These are phyloP conservation scores for Coluber constrictor DNA, from an alignment of 2,797 vertebrate genomes.

Conservation along the genomic window DNA sequence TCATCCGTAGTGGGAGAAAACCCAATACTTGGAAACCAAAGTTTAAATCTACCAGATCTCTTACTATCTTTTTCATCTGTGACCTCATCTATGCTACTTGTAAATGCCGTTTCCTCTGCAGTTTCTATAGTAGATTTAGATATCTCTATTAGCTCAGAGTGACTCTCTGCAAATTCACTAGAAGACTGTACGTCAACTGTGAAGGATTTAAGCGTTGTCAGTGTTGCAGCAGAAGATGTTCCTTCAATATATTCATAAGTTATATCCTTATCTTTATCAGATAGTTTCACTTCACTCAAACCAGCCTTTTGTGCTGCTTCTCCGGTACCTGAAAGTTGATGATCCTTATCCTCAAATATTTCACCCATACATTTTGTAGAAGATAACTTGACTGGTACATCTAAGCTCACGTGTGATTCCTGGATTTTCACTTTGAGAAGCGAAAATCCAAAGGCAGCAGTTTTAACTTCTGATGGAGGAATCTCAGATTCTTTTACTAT, in stretches of 20 bases:
- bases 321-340: background rate
- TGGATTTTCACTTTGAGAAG: slow-evolving; percentile 64
- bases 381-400: slow-evolving; percentile 11
- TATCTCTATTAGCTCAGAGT: slow-evolving; percentile 24
- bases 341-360: background rate
- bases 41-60: slow-evolving; percentile 69
- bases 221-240: background rate
- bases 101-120: background rate
- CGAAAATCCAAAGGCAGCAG: slow-evolving; percentile 69
- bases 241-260: slow-evolving; percentile 41
- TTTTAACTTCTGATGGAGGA: slow-evolving; percentile 57
- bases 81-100: slow-evolving; percentile 18
- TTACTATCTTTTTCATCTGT: slow-evolving; percentile 53
- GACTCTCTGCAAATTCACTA: slow-evolving; percentile 28
- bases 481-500: slow-evolving; percentile 69
- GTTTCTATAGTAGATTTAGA: slow-evolving; percentile 25
- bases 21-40: slow-evolving; percentile 77
- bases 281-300: slow-evolving; percentile 20
- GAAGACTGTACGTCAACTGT: slow-evolving; percentile 17
- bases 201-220: slow-evolving; percentile 33
- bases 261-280: slow-evolving; percentile 17
- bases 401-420: slow-evolving; percentile 42
- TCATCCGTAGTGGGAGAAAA: slow-evolving; percentile 71
- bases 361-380: background rate
- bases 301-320: background rate